Evolutionary conservation across 2,888 invertebrate species (phyloP).

Genomic region (Margaritifera margaritifera): DNA sequence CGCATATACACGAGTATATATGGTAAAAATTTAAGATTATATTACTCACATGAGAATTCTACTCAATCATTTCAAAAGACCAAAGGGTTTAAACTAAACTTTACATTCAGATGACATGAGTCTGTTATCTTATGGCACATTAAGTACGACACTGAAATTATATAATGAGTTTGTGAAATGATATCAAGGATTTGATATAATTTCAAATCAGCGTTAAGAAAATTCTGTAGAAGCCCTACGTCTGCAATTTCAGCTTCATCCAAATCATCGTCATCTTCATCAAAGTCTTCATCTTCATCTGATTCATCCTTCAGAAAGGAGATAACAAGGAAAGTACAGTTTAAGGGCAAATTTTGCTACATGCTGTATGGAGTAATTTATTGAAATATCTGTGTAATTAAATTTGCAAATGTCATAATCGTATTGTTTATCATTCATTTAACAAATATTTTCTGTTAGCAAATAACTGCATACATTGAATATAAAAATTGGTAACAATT

Average conservation of each 20-base stretch:
- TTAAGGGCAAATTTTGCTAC: not conserved
- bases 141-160: too few species aligned
- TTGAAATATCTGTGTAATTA: not conserved
- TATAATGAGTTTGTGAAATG: too few species aligned
- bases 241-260: not conserved
- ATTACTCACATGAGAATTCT: too few species aligned
- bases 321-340: not conserved
- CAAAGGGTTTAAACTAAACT: too few species aligned
- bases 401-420: conserved; percentile 1
- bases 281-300: conserved; percentile 33
- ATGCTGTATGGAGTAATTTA: too few species aligned
- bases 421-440: conserved; percentile 17
- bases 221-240: conserved; percentile 8
- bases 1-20: too few species aligned
- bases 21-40: too few species aligned
- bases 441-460: not conserved
- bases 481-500: not conserved
- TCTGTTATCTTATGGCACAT: too few species aligned
- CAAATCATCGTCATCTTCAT: conserved; percentile 28
- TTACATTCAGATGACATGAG: too few species aligned
- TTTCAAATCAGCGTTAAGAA: not conserved
- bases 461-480: not conserved
- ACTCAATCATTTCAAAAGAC: too few species aligned
- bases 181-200: not conserved
- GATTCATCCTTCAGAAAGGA: conserved; percentile 13